Base-by-base conservation (phyloP, 2,888 invertebrate species). In the Eledona agricola region DNA sequence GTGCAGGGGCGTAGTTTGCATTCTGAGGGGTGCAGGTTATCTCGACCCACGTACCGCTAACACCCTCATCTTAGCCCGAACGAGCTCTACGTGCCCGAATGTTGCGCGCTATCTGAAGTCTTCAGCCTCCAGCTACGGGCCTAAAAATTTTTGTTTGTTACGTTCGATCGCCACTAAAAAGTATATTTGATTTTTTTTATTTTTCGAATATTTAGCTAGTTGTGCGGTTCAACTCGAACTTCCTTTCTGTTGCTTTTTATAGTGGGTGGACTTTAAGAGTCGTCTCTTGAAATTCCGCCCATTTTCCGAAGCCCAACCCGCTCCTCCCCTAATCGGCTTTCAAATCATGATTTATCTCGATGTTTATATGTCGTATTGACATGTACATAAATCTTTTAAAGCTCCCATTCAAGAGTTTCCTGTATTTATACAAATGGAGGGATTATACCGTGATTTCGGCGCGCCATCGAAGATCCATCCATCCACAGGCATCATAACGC, bases 341-440 rank as follows among this genome's bases (percentile, higher is more conserved):
- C 62, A 60, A 62, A 63, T 53, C 59, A 60, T 65, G 63, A 67
- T 67, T 65, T 65, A 65, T 67, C 57, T 59, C 60, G 61, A 65
- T 65, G 65, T 65, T 67, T 67, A 62, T 64, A 64, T 62, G 58
- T 63, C 52, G 56, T 56, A 61, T 57, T 59, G 64, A 63, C 62
- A 55, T 62, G 60, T 58, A 60, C 64, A 65, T 67, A 67, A 65
- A 67, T 67, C 67, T 65, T 57, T 46, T 46, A 59, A 60, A 65
- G 58, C 60, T 56, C 54, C 46, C 52, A 58, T 57, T 55, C 50
- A 50, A 51, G 54, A 63, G 59, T 57, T 61, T 60, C 53, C 53
- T 59, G 59, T 59, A 60, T 63, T 61, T 57, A 63, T 63, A 61
- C 57, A 58, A 59, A 59, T 61, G 56, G 56, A 57, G 57, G 55